Base-by-base conservation (phyloP, 2,888 invertebrate species). In the Hirtodrosophila trivittata region DNA sequence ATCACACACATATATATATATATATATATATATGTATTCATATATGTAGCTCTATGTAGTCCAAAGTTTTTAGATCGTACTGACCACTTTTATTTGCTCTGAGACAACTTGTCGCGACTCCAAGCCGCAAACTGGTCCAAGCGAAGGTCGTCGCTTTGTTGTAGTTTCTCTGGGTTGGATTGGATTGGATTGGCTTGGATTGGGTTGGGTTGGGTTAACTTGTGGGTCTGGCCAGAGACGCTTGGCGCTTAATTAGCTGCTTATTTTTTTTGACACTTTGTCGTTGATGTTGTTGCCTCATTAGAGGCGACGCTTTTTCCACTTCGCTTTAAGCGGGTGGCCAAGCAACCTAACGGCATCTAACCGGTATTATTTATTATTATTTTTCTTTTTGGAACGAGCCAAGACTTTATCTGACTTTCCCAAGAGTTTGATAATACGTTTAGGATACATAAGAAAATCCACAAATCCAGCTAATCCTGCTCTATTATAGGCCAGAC, bases 211-310 rank as follows among this genome's bases (percentile, higher is more conserved):
- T 49, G 12, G 41, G 16, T 50, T 35, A 3, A 12, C 35, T 35
- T 43, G 14, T 10, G 13, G 21, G 37, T 33, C 18, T 62, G 25
- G 55, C 50, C 75, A 33, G 49, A 49, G 59, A 68, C n/a, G n/a
- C 73, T 62, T 55, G 67, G 25, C 58, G 62, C 72, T 85, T 82
- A 85, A 80, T 80, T 80, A 80, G 86, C 70, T 75, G 73, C 64
- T 85, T 68, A 75, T 66, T 60, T 85, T 68, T 3, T 49, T 67
- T 49, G 56, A 54, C 64, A 81, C 77, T 66, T 58, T 46, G 52
- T 64, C 51, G 38, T 45, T 62, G 39, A 37, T 54, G 50, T 25
- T 80, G 42, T 64, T 59, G 39, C 43, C 76, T 76, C 82, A 76
- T 78, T 76, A 82, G 55, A 58, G 50, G 32, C 52, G 13, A 57